These are phyloP conservation scores for Astreopora myriophthalma DNA, from an alignment of 64 coral and sea anemone genomes.

Conservation along the genomic window DNA sequence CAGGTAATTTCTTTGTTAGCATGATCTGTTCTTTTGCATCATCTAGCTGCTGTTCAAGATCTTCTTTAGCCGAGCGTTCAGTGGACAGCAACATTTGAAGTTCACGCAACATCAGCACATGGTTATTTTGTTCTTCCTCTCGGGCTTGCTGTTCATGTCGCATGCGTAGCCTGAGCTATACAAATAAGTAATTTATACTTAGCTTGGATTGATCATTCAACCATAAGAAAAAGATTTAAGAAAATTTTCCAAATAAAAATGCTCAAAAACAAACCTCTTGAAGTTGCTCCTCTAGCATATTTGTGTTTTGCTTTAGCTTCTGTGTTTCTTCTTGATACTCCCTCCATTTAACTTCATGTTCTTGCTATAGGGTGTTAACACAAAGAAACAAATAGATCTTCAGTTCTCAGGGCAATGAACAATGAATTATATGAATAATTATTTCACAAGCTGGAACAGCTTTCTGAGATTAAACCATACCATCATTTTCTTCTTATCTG, in stretches of 20 bases:
- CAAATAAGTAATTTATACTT: too few species aligned
- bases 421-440: not conserved
- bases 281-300: slow-evolving; percentile 71
- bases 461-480: slow-evolving; percentile 1
- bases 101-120: slow-evolving; percentile 89
- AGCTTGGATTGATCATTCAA: too few species aligned
- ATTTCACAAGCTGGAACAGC: not conserved
- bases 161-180: slow-evolving; percentile 75
- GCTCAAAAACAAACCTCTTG: slow-evolving; percentile 45
- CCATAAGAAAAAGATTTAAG: too few species aligned
- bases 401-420: not conserved
- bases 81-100: slow-evolving; percentile 86
- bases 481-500: slow-evolving; percentile 97
- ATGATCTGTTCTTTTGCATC: slow-evolving; percentile 76
- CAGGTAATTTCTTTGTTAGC: slow-evolving; percentile 58
- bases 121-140: slow-evolving; percentile 95
- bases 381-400: not conserved
- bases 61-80: slow-evolving; percentile 82
- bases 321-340: slow-evolving; percentile 69
- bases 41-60: slow-evolving; percentile 91
- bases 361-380: slow-evolving; percentile 62
- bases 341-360: slow-evolving; percentile 66
- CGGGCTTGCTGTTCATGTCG: slow-evolving; percentile 91
- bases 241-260: not conserved
- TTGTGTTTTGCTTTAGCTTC: slow-evolving; percentile 47